A percentile compares a stretch with the other conserved stretches of the same genome.
Conservation (phyloP, 2,113 vertebrate species). For the Tupaia chinensis region DNA sequence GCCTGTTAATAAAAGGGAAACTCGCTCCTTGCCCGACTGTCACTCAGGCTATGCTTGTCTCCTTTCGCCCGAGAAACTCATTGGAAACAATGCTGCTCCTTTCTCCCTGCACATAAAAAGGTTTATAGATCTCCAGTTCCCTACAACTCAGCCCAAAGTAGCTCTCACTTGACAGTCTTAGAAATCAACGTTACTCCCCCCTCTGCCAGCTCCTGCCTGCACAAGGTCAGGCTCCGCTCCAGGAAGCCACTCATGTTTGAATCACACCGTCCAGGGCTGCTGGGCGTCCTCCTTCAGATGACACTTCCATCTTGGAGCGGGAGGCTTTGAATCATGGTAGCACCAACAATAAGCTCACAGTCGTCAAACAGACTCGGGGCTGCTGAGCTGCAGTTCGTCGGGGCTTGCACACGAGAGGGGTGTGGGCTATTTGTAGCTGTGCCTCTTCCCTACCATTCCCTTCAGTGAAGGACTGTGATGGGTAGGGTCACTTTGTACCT, state of each 20-base stretch:
- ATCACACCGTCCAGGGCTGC: conserved; percentile 67
- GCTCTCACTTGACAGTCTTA: conserved; percentile 86
- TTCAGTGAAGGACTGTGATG: not conserved
- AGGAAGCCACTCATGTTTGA: conserved; percentile 75
- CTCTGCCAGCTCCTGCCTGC: conserved; percentile 77
- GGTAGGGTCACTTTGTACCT: not conserved
- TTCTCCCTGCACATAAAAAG: conserved; percentile 85
- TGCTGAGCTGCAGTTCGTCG: conserved; percentile 27
- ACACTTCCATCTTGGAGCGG: conserved; percentile 60
- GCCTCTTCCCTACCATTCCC: not conserved
- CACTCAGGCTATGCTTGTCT: conserved; percentile 79
- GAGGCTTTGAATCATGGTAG: conserved; percentile 76
- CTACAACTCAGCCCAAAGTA: conserved; percentile 89
- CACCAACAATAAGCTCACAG: conserved; percentile 68
- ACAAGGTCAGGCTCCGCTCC: conserved; percentile 81
- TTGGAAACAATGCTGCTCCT: conserved; percentile 81
- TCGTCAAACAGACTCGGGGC: conserved; percentile 53
- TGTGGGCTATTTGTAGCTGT: not conserved
- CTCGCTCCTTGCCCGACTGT: conserved; percentile 57
- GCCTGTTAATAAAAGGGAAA: conserved; percentile 83
- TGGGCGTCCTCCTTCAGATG: conserved; percentile 66
- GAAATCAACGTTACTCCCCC: conserved; percentile 82
- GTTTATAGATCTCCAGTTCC: conserved; percentile 89
- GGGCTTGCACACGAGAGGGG: conserved; percentile 50
- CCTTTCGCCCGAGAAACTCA: conserved; percentile 79